These are phyloP conservation scores for Sinotaia quadrata DNA, from an alignment of 2,888 invertebrate species.

Conservation along the genomic window DNA sequence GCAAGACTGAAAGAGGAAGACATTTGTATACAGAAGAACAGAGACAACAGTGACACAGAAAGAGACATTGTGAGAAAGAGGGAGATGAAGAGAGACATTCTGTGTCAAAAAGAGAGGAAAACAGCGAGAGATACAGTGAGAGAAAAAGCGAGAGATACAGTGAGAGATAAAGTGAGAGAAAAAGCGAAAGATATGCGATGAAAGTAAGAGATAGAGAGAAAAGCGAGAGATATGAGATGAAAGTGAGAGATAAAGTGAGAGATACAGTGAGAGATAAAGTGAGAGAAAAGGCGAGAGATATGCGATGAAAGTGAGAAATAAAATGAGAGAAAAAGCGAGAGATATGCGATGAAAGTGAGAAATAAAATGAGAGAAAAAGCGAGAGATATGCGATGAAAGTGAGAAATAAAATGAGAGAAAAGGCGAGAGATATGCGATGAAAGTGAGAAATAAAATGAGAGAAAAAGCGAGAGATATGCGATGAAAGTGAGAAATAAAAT, in stretches of 20 bases:
- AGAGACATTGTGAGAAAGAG: constrained; percentile 9
- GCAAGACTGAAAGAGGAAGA: neutral
- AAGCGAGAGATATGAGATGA: neutral
- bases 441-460: no score
- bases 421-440: no score
- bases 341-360: no score
- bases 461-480: no score
- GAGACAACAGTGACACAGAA: constrained; percentile 7
- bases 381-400: no score
- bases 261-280: neutral
- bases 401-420: no score
- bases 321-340: no score
- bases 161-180: constrained; percentile 11
- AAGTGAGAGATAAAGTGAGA: neutral
- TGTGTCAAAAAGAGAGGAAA: constrained; percentile 20
- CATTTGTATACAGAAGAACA: neutral
- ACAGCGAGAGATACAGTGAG: constrained; percentile 17
- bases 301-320: no score
- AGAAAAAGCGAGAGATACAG: constrained; percentile 10
- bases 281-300: constrained; percentile 3
- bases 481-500: no score
- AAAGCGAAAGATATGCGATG: constrained; percentile 14
- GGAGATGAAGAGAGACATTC: constrained; percentile 13
- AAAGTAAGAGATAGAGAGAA: constrained; percentile 16
- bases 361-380: no score